These are phyloP conservation scores for Apostichopus japonicus DNA, from an alignment of 35 echinoderm and acorn worm species.

Conservation along the genomic window DNA sequence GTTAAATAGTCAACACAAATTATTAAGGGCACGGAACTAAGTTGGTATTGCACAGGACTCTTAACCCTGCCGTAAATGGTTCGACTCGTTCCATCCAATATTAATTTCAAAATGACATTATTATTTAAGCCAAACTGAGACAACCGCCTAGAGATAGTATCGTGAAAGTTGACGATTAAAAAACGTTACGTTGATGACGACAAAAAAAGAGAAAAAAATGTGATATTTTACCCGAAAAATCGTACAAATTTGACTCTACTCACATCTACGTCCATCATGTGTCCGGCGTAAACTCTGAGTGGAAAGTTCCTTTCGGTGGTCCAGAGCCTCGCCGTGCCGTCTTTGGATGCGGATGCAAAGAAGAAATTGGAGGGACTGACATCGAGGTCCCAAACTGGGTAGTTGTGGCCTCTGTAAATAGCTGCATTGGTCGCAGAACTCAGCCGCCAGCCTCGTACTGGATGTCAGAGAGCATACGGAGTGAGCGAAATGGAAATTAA, in stretches of 20 bases:
- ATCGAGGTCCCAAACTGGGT: slow-evolving; percentile 94
- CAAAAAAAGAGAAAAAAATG: neutral
- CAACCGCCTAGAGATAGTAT: too few relatives aligned
- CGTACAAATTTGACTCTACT: slow-evolving; percentile 23
- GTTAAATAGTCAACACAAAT: too few relatives aligned
- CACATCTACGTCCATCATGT: slow-evolving; percentile 98
- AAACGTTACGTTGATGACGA: neutral
- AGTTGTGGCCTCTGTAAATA: slow-evolving; percentile 88
- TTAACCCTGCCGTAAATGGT: too few relatives aligned
- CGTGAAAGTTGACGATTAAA: too few relatives aligned
- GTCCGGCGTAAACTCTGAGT: slow-evolving; percentile 82
- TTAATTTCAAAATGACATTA: too few relatives aligned
- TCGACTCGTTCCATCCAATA: too few relatives aligned
- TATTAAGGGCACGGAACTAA: too few relatives aligned
- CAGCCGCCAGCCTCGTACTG: slow-evolving; percentile 83
- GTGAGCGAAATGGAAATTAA: too few relatives aligned
- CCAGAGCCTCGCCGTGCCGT: slow-evolving; percentile 92
- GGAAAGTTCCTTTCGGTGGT: slow-evolving; percentile 80
- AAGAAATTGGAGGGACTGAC: slow-evolving; percentile 76
- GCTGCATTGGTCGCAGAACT: slow-evolving; percentile 72
- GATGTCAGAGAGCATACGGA: neutral
- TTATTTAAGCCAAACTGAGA: too few relatives aligned
- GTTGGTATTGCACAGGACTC: too few relatives aligned
- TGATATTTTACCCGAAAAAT: too few relatives aligned
- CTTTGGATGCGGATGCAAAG: slow-evolving; percentile 89